Evolutionary conservation across 2,797 vertebrate species (phyloP).

Genomic region (Cossypha dichroa): DNA sequence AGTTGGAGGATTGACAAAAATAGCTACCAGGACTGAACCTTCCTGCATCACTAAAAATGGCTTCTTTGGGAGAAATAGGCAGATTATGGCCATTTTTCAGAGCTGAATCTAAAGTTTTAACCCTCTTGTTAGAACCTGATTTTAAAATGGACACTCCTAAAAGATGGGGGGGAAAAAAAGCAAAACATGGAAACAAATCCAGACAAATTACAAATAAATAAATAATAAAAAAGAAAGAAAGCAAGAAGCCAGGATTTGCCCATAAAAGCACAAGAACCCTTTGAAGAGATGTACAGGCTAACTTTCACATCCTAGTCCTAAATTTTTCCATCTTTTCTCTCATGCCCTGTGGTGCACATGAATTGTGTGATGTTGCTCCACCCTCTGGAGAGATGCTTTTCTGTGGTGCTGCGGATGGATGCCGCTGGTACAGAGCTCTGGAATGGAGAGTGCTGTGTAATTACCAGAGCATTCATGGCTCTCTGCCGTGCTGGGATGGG

Average conservation of each 20-base stretch:
- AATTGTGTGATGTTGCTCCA: background rate
- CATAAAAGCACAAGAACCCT: background rate
- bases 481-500: background rate
- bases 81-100: background rate
- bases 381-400: background rate
- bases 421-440: background rate
- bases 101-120: background rate
- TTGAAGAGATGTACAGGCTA: background rate
- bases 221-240: fast-evolving
- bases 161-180: background rate
- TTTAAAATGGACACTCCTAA: background rate
- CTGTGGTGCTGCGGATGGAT: background rate
- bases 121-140: background rate
- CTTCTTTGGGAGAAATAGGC: background rate
- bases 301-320: background rate
- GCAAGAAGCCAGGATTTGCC: background rate
- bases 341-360: background rate
- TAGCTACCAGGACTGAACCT: background rate
- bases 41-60: background rate
- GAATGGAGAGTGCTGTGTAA: background rate
- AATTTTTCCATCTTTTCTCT: background rate
- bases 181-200: background rate
- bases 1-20: background rate
- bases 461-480: background rate
- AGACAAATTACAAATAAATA: background rate